Evolutionary conservation across 2,888 invertebrate species (phyloP).

Genomic region (Lasioglossum calceatum): DNA sequence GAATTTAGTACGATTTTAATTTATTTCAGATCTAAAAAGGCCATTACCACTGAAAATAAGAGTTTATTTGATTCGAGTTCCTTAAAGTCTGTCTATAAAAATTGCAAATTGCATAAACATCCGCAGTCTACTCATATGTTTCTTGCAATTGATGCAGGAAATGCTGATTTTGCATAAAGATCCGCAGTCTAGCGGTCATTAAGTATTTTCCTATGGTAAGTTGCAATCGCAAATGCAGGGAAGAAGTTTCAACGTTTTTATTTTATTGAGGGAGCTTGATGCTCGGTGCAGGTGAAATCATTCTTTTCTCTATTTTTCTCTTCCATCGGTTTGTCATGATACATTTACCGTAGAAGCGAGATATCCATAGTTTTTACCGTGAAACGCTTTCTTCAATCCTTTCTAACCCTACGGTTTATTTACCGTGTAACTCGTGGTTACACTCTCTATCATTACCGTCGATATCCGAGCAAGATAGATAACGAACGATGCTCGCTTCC

Average conservation of each 20-base stretch:
- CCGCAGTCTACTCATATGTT: no score
- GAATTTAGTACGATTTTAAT: no score
- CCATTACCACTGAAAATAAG: no score
- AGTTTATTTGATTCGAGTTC: no score
- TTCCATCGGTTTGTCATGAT: neutral
- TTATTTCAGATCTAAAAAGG: no score
- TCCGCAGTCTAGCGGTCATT: neutral
- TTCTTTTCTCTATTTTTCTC: neutral
- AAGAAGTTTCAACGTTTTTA: neutral
- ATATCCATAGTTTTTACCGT: neutral
- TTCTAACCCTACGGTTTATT: slow-evolving; percentile 30
- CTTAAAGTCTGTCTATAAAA: no score
- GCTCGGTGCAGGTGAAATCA: neutral
- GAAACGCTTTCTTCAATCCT: slow-evolving; percentile 11
- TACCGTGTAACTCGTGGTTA: slow-evolving; percentile 15
- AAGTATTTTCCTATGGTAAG: neutral
- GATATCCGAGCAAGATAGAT: slow-evolving; percentile 33
- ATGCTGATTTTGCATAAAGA: no score
- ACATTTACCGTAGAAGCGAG: neutral
- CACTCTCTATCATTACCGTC: slow-evolving; percentile 41
- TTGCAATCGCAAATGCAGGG: neutral
- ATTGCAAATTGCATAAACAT: no score
- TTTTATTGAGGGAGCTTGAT: neutral
- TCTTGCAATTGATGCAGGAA: no score
- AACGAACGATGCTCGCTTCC: slow-evolving; percentile 37